These are phyloP conservation scores for Ommatoiulus sabulosus DNA, from an alignment of 2,888 invertebrate genomes.

Conservation along the genomic window DNA sequence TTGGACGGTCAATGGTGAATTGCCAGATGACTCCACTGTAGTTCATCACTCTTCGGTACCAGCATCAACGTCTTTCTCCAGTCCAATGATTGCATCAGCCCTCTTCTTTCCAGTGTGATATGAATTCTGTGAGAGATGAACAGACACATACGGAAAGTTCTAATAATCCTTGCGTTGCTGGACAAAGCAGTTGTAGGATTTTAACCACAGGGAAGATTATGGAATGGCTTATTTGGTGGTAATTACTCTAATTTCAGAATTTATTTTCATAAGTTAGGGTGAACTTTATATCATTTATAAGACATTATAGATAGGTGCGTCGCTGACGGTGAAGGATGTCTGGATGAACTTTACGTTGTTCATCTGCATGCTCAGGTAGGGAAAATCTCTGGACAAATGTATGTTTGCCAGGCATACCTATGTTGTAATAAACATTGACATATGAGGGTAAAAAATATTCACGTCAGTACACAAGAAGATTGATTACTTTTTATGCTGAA, in stretches of 20 bases:
- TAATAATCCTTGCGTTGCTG: not conserved
- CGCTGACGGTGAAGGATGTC: constrained; percentile 71
- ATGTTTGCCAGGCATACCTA: constrained; percentile 82
- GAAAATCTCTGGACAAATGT: constrained; percentile 82
- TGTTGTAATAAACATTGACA: not conserved
- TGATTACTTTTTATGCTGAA: not conserved
- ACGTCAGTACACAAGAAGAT: not conserved
- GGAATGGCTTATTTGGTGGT: constrained; percentile 63
- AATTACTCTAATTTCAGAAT: constrained; percentile 75
- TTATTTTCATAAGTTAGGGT: no score
- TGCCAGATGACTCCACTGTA: not conserved
- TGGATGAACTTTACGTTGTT: constrained; percentile 87
- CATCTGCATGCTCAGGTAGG: constrained; percentile 87
- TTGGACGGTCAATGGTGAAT: constrained; percentile 14
- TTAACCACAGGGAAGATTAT: not conserved
- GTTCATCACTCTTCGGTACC: not conserved
- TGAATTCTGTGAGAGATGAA: constrained; percentile 18
- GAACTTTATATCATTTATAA: no score
- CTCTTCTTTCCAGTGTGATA: constrained; percentile 15
- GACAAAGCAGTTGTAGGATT: constrained; percentile 12
- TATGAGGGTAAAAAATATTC: constrained; percentile 7
- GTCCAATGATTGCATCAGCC: not conserved
- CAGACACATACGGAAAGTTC: not conserved
- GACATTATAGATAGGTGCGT: no score
- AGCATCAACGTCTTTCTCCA: constrained; percentile 12